Conservation (phyloP, 2,888 invertebrate species). For the Unio delphinus region DNA sequence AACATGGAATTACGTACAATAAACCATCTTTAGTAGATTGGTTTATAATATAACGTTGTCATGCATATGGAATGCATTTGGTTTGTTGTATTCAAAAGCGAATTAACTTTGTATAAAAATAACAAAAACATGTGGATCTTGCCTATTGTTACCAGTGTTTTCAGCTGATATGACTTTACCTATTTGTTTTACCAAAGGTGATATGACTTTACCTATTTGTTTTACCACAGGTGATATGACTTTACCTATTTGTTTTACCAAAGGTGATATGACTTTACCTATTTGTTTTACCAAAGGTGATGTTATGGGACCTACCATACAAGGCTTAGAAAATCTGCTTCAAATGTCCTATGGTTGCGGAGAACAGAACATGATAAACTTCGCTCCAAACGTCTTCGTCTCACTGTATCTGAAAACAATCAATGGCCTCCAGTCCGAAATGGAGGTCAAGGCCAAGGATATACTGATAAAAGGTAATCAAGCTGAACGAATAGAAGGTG, state of each 20-base stretch:
- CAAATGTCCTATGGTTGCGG: conserved; percentile 89
- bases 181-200: conserved; percentile 72
- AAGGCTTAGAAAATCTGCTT: conserved; percentile 82
- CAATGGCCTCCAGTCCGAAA: conserved; percentile 77
- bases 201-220: conserved; percentile 63
- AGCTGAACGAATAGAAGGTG: not conserved
- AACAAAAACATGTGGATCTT: not conserved
- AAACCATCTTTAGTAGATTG: not conserved
- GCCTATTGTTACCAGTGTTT: not conserved
- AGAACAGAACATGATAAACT: conserved; percentile 90
- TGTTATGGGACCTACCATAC: conserved; percentile 83
- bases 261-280: conserved; percentile 74
- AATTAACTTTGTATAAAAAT: not conserved
- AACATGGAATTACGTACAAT: too few species aligned
- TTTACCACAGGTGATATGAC: conserved; percentile 75
- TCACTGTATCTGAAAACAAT: conserved; percentile 86
- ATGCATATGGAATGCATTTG: not conserved
- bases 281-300: conserved; percentile 74
- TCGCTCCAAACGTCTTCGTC: conserved; percentile 90
- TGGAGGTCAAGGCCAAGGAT: conserved; percentile 75
- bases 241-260: conserved; percentile 5
- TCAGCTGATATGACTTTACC: not conserved
- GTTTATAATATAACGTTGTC: not conserved
- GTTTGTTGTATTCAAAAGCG: not conserved
- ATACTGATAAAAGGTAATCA: conserved; percentile 5